Base-by-base conservation (phyloP, 2,113 vertebrate genomes). In the Canis aureus region DNA sequence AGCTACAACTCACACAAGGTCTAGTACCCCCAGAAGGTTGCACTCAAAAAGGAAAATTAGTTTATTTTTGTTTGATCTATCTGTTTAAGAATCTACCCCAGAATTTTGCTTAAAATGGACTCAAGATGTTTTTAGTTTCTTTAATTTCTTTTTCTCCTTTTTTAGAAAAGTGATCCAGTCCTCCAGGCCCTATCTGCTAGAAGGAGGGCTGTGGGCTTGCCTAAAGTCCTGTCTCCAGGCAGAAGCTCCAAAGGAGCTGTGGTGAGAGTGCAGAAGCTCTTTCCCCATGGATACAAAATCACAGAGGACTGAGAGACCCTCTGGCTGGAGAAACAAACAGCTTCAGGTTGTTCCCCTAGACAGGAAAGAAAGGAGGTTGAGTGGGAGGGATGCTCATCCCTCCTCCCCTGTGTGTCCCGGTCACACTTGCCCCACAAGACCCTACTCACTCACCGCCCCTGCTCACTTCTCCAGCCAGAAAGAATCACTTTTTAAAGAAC, bases 31-130 rank as follows among this genome's bases (percentile, higher is more conserved):
- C 74, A 92, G 79, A 92, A 15, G 16, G 4, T 22, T 91, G 22
- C 49, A 22, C 19, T 84, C 62, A 71, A 38, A 84, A 88, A 96
- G 76, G 19, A 80, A 92, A 93, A 87, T 27, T n/a, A 55, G 35
- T 78, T 97, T 83, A 69, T 71, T 90, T 84, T 87, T 64, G 32
- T 27, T 81, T 53, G 9, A 82, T 10, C 35, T 78, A 43, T 80
- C 73, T 67, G 43, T 89, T 93, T 76, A 73, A 96, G 97, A 93
- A 57, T 64, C 67, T 66, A 43, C 51, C 74, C 57, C 19, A 81
- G 38, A 91, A 67, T 94, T 92, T 82, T 69, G 7, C 88, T 92
- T 60, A 67, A 88, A 91, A 94, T 10, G 32, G 35, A 32, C 51
- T 81, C 11, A 10, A 22, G 89, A 87, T 57, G 7, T 35, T 85